phyloP scores from a whole-genome alignment of 2,888 invertebrate species.

The Drosophila kanekoi region DNA sequence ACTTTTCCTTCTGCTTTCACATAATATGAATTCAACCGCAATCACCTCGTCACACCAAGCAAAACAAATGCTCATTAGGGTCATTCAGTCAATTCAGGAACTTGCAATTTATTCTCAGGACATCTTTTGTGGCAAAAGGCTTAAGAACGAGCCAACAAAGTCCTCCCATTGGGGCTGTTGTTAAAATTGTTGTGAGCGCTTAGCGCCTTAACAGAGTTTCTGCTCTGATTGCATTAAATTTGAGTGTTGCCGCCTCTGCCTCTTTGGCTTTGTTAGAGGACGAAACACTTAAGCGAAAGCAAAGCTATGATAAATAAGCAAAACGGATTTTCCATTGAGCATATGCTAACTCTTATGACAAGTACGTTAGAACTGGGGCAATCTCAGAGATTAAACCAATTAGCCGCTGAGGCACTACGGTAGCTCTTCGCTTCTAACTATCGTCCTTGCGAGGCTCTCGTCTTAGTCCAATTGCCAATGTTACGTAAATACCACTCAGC shows the following conservation, averaged over 20 bases:
- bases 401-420: constrained; percentile 40
- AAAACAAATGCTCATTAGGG: constrained; percentile 55
- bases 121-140: constrained; percentile 38
- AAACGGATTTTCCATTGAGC: constrained; percentile 67
- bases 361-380: constrained; percentile 13
- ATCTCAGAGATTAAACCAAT: constrained; percentile 46
- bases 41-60: constrained; percentile 6
- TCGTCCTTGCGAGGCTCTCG: constrained; percentile 44
- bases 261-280: constrained; percentile 36
- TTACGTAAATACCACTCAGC: constrained; percentile 65
- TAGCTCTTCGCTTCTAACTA: constrained; percentile 27
- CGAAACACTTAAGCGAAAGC: constrained; percentile 60
- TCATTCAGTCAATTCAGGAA: constrained; percentile 50
- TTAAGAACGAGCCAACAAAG: constrained; percentile 30
- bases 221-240: constrained; percentile 79
- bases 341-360: constrained; percentile 66
- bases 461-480: constrained; percentile 74
- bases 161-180: constrained; percentile 43
- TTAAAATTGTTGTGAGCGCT: constrained; percentile 73
- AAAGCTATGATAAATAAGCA: constrained; percentile 56
- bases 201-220: constrained; percentile 79
- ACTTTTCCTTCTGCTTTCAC: constrained; percentile 12
- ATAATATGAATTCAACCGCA: constrained; percentile 20
- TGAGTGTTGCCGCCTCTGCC: constrained; percentile 35
- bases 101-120: constrained; percentile 55